Conservation (phyloP, 2,113 vertebrate species). For the Egretta garzetta region DNA sequence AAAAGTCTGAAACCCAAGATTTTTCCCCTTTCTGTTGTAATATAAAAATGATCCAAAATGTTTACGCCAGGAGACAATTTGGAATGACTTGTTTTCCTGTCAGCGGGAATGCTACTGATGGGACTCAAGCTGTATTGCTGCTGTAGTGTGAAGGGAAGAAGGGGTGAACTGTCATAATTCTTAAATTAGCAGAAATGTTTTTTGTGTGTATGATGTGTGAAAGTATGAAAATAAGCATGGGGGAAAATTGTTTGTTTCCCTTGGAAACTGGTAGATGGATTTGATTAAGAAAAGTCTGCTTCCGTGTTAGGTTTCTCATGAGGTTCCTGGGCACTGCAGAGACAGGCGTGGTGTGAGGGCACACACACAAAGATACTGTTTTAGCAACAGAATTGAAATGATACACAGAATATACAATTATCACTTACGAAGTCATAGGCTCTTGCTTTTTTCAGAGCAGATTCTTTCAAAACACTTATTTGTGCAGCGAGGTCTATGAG, state of each 20-base stretch:
- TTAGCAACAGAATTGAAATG: not conserved
- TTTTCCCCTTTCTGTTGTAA: not conserved
- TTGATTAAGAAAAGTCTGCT: not conserved
- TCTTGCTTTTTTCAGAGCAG: not conserved
- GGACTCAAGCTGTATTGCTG: conserved; percentile 16
- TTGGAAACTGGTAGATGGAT: not conserved
- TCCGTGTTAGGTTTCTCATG: not conserved
- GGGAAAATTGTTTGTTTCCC: conserved; percentile 21
- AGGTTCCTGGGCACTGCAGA: not conserved
- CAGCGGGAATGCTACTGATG: conserved; percentile 55
- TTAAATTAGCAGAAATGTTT: conserved; percentile 8
- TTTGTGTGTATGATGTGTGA: not conserved
- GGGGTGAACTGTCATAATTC: conserved; percentile 42
- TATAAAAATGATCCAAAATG: conserved; percentile 57
- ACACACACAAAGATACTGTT: not conserved
- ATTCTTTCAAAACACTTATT: not conserved
- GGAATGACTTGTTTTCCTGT: conserved; percentile 65
- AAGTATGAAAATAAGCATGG: not conserved
- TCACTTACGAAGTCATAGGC: not conserved
- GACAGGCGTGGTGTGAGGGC: not conserved
- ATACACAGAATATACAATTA: not conserved
- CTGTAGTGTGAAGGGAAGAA: conserved; percentile 29
- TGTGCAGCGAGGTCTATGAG: not conserved
- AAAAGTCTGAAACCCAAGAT: conserved; percentile 18
- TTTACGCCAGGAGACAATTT: conserved; percentile 63